Conservation (phyloP, 2,797 vertebrate species). For the Myotis planiceps region DNA sequence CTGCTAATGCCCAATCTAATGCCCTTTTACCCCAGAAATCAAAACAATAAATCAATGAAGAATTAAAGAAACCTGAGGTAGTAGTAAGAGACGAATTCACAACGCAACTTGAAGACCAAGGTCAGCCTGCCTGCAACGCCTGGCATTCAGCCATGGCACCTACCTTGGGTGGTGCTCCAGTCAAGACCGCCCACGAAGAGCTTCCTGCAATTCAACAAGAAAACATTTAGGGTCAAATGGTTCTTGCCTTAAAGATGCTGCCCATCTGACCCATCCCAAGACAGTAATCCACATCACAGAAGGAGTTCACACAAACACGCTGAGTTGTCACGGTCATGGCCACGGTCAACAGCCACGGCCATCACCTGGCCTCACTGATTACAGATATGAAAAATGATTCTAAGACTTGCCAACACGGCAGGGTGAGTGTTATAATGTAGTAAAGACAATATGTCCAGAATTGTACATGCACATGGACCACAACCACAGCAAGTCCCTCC, state of each 20-base stretch:
- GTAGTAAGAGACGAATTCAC: neutral
- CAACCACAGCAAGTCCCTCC: neutral
- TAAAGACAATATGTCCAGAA: neutral
- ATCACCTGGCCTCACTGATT: no score
- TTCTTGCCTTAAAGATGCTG: neutral
- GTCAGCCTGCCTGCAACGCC: neutral
- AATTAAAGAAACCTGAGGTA: neutral
- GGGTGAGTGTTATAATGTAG: fast-evolving
- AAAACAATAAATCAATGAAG: neutral
- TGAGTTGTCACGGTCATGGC: neutral
- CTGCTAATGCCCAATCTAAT: no score
- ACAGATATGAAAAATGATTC: neutral
- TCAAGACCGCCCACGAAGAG: constrained; percentile 99
- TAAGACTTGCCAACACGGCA: fast-evolving
- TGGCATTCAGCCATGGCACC: constrained; percentile 67
- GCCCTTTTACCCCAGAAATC: neutral
- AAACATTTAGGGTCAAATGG: neutral
- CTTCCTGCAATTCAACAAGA: constrained; percentile 91
- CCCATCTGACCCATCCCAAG: neutral
- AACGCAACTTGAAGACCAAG: neutral
- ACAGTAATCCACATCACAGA: neutral
- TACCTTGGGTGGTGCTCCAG: constrained; percentile 99
- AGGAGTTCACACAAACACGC: neutral
- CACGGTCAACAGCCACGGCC: fast-evolving
- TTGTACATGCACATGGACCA: fast-evolving